Percentiles rank a stretch among this genome's conserved stretches.
Conservation (phyloP, 2,113 vertebrate species). For the Channa argus region DNA sequence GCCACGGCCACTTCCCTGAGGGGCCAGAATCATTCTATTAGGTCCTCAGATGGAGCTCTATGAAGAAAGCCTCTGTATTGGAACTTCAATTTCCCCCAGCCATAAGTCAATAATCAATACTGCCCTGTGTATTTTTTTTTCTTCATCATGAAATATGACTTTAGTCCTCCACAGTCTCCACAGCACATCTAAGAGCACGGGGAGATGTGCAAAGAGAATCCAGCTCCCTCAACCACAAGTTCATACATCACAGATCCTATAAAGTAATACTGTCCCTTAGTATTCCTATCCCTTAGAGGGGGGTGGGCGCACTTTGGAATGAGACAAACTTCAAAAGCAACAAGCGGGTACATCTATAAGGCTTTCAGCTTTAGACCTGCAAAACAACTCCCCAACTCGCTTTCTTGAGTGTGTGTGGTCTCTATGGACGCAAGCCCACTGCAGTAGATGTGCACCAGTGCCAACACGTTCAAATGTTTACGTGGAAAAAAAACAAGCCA, state of each 20-base stretch:
- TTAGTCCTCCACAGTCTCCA: constrained; percentile 33
- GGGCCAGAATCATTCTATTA: constrained; percentile 13
- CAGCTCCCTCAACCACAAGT: constrained; percentile 21
- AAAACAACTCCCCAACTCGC: constrained; percentile 18
- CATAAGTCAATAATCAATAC: constrained; percentile 41
- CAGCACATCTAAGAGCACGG: constrained; percentile 11
- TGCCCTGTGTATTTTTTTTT: constrained; percentile 8
- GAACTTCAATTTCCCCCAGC: constrained; percentile 33
- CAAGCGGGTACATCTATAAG: constrained; percentile 37
- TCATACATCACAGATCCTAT: constrained; percentile 43
- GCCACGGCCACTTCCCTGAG: background rate
- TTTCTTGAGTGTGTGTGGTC: constrained; percentile 19
- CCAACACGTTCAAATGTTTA: too few species aligned
- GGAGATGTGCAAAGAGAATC: constrained; percentile 21
- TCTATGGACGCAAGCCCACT: background rate
- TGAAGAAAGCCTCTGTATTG: constrained; percentile 14
- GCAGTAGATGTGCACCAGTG: background rate
- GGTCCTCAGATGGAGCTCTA: constrained; percentile 17
- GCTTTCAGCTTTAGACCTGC: constrained; percentile 17
- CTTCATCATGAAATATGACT: constrained; percentile 54
- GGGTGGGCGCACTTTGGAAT: background rate
- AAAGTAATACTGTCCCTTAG: constrained; percentile 40
- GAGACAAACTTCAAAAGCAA: constrained; percentile 41
- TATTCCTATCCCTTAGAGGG: constrained; percentile 29
- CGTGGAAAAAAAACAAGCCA: too few species aligned